Evolutionary conservation across 2,797 vertebrate species (phyloP).

Genomic region (Erithacus rubecula): DNA sequence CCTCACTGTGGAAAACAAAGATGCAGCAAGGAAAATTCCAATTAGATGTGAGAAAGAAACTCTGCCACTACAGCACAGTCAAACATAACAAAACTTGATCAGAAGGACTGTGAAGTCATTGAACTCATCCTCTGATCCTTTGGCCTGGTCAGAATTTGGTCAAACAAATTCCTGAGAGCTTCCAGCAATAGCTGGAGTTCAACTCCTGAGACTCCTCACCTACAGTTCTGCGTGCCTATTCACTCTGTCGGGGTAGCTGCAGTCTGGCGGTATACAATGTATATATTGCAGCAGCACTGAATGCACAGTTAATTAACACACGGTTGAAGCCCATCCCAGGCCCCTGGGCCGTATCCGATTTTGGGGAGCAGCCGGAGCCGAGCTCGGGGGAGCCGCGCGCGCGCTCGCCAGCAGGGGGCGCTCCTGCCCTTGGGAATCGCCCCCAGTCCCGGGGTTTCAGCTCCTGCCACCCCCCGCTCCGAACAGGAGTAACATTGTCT

Average conservation of each 20-base stretch:
- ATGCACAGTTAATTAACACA: too few relatives aligned
- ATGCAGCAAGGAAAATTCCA: neutral
- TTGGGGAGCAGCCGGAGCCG: neutral
- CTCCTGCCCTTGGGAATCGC: neutral
- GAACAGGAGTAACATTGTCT: too few relatives aligned
- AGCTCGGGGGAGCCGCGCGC: neutral
- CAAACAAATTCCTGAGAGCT: neutral
- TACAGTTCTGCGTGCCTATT: too few relatives aligned
- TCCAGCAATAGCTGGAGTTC: neutral
- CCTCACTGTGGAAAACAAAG: neutral
- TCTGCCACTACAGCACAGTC: neutral
- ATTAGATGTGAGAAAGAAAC: neutral
- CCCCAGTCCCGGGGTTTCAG: rapidly evolving
- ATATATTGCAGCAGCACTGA: rapidly evolving
- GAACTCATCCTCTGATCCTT: neutral
- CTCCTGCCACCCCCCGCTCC: rapidly evolving
- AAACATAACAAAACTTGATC: neutral
- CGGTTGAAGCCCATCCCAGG: rapidly evolving
- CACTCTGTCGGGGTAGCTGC: neutral
- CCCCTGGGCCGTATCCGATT: rapidly evolving
- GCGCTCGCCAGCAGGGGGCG: constrained; percentile 45
- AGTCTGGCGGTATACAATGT: neutral
- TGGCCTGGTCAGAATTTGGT: neutral
- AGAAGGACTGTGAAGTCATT: neutral
- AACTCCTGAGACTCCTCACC: neutral